Evolutionary conservation across 64 coral and sea anemone species (phyloP), one percentile per base, ranked within the genome.

Genomic region (Stichodactyla mertensii): DNA sequence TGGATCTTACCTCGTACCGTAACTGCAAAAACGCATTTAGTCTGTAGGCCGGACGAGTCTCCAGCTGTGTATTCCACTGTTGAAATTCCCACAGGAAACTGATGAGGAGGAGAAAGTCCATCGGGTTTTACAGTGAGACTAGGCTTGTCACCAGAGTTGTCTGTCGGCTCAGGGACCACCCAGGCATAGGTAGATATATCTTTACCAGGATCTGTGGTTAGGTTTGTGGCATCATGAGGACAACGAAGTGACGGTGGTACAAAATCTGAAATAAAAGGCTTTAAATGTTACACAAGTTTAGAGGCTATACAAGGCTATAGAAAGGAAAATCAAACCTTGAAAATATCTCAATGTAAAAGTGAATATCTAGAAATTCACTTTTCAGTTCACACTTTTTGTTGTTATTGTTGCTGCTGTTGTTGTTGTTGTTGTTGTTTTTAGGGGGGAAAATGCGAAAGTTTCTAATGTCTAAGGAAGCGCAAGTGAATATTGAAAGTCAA

Each of bases 71-170:
- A 91, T 23, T 24, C 79, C 4, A 91, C 86, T 6, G 67, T 1
- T 8, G 16, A 87, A 26, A 20, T 45, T 15, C 85, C 89, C 54
- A 87, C 85, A n/a, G 78, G 54, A 5, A 91, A 57, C 53, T 71
- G 0, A 2, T 87, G 78, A 45, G 89, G 77, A 20, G 89, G 62
- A 8, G 16, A 9, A 26, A 87, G 14, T 28, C 77, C 60, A 26
- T 85, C 31, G 52, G 80, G 80, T 55, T 85, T 55, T 5, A 61
- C 53, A 13, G 52, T 82, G 7, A 87, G 52, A 7, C 45, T 86
- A 20, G 82, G 66, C 18, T 57, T n/a, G 6, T 87, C 64, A 6
- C 77, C 80, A n/a, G 89, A 86, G 78, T 91, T 91, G 19, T 91
- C 89, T n/a, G 71, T 66, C 45, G 89, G 85, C 19, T 53, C 77